These are phyloP conservation scores for Megaceryle maxima DNA, from an alignment of 2,113 vertebrate genomes.

Conservation along the genomic window DNA sequence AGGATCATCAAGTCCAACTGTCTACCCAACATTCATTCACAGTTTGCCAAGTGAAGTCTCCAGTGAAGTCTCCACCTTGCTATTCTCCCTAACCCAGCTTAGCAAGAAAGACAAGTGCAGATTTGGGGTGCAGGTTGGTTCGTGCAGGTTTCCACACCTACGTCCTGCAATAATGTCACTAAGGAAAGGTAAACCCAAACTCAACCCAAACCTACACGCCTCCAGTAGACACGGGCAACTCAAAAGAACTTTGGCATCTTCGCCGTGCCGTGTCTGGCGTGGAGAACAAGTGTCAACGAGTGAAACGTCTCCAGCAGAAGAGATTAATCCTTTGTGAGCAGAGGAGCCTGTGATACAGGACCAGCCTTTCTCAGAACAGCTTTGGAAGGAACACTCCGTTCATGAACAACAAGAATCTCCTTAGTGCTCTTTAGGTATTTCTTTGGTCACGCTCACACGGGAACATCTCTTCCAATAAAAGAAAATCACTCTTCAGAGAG, in stretches of 20 bases:
- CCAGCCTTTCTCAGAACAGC: background rate
- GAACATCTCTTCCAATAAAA: rapidly evolving
- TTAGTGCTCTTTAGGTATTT: rapidly evolving
- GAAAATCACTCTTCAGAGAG: background rate
- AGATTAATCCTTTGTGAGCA: rapidly evolving
- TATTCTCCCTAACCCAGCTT: rapidly evolving
- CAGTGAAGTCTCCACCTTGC: background rate
- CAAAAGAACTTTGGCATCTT: background rate
- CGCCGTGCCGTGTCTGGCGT: too few species aligned
- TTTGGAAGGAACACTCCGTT: background rate
- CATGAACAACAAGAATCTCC: background rate
- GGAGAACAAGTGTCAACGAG: rapidly evolving
- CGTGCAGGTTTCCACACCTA: rapidly evolving
- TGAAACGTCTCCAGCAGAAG: background rate
- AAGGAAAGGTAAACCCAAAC: background rate
- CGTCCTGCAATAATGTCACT: rapidly evolving
- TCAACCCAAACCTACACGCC: too few species aligned
- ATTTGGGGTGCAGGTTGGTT: rapidly evolving
- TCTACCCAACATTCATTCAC: background rate
- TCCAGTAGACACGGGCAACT: background rate
- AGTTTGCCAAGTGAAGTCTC: background rate
- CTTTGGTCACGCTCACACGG: rapidly evolving
- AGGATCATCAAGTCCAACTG: too few species aligned
- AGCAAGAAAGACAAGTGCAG: background rate
- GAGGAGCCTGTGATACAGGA: background rate